These are phyloP conservation scores for Ophion slaviceki DNA, from an alignment of 2,888 invertebrate species.

Conservation along the genomic window DNA sequence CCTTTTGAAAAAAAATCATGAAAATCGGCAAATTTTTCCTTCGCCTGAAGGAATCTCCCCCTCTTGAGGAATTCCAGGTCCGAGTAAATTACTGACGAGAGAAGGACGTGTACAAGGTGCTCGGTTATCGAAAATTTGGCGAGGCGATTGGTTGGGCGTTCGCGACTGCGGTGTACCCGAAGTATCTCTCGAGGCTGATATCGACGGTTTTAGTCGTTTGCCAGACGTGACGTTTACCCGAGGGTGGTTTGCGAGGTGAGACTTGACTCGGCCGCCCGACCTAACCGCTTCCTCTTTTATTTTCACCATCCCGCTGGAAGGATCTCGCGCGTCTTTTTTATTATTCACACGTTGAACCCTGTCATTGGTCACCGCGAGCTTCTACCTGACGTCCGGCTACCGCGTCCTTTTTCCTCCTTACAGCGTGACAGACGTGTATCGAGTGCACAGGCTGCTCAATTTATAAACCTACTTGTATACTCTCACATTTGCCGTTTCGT, in stretches of 20 bases:
- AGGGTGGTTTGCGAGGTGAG: slow-evolving; percentile 8
- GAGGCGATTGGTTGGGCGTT: slow-evolving; percentile 33
- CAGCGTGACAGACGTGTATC: neutral
- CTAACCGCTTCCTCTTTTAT: slow-evolving; percentile 27
- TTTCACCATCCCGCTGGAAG: slow-evolving; percentile 59
- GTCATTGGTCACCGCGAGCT: slow-evolving; percentile 74
- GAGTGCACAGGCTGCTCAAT: neutral
- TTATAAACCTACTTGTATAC: neutral
- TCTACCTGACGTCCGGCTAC: slow-evolving; percentile 10
- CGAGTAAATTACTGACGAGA: slow-evolving; percentile 56
- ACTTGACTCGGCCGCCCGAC: slow-evolving; percentile 42
- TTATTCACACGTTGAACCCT: slow-evolving; percentile 70
- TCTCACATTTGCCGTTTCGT: neutral
- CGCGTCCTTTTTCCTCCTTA: neutral
- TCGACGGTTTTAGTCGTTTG: slow-evolving; percentile 16
- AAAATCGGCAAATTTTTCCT: too few species aligned
- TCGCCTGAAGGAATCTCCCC: too few species aligned
- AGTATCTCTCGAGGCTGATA: slow-evolving; percentile 20
- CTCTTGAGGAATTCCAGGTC: slow-evolving; percentile 34
- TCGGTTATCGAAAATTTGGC: slow-evolving; percentile 39
- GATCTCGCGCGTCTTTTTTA: neutral
- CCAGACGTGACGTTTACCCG: slow-evolving; percentile 11
- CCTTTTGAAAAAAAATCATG: too few species aligned
- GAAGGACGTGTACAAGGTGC: slow-evolving; percentile 24
- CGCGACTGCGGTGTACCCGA: neutral